phyloP scores from a whole-genome alignment of 2,113 vertebrate genomes.

The human (Homo sapiens) region GRCh38 chr11:34036501-34037000 shows the following conservation, averaged over 20 bases:
- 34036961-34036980: background rate
- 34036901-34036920: background rate
- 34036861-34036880: background rate
- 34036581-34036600: constrained; percentile 65
- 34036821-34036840: background rate
- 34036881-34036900: background rate
- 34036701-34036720: constrained; percentile 41
- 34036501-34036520: constrained; percentile 56
- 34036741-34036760: background rate
- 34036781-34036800: background rate
- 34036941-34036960: background rate
- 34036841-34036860: background rate
- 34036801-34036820: background rate
- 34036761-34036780: background rate
- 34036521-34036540: constrained; percentile 60
- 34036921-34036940: background rate
- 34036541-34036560: constrained; percentile 70
- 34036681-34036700: constrained; percentile 64
- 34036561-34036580: constrained; percentile 67
- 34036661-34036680: constrained; percentile 66
- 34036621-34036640: constrained; percentile 70
- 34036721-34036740: background rate
- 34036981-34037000: background rate
- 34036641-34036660: constrained; percentile 37
- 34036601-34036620: constrained; percentile 70